These are phyloP conservation scores for Mus pahari DNA, from an alignment of 2,113 vertebrate species.

Conservation along the genomic window DNA sequence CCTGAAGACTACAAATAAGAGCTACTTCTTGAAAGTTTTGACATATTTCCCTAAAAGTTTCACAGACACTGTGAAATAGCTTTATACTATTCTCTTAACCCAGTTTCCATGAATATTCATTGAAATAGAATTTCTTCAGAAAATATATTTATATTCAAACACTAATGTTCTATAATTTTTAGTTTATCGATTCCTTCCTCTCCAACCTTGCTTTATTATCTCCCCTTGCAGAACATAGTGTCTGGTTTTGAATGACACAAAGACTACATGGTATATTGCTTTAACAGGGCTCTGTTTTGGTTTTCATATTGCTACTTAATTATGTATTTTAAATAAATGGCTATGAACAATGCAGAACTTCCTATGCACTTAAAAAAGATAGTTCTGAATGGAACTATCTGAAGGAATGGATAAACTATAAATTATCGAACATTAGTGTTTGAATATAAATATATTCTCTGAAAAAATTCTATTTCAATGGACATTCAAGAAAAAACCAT, in stretches of 20 bases:
- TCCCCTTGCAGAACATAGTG: slow-evolving; percentile 24
- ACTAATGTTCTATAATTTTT: slow-evolving; percentile 30
- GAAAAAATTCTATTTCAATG: slow-evolving; percentile 54
- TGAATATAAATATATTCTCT: slow-evolving; percentile 42
- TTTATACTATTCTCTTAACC: slow-evolving; percentile 66
- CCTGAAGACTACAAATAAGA: slow-evolving; percentile 66
- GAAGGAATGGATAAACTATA: not conserved
- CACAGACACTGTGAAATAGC: slow-evolving; percentile 47
- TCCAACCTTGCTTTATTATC: not conserved
- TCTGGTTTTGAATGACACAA: slow-evolving; percentile 71
- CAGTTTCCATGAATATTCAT: not conserved
- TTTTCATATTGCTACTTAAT: slow-evolving; percentile 57
- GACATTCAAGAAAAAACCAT: not conserved
- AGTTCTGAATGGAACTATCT: too few relatives aligned
- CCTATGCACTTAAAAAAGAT: not conserved
- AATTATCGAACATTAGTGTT: slow-evolving; percentile 48
- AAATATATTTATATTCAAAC: slow-evolving; percentile 54
- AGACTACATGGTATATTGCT: slow-evolving; percentile 54
- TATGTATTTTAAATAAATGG: slow-evolving; percentile 66
- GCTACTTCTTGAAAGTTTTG: slow-evolving; percentile 2
- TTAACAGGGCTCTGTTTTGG: slow-evolving; percentile 43
- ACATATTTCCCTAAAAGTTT: slow-evolving; percentile 72
- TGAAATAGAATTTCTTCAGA: slow-evolving; percentile 55
- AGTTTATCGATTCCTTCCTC: not conserved
- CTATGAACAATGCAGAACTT: not conserved